phyloP scores from a whole-genome alignment of 2,888 invertebrate genomes.

The Brachypalpus laphriformis region DNA sequence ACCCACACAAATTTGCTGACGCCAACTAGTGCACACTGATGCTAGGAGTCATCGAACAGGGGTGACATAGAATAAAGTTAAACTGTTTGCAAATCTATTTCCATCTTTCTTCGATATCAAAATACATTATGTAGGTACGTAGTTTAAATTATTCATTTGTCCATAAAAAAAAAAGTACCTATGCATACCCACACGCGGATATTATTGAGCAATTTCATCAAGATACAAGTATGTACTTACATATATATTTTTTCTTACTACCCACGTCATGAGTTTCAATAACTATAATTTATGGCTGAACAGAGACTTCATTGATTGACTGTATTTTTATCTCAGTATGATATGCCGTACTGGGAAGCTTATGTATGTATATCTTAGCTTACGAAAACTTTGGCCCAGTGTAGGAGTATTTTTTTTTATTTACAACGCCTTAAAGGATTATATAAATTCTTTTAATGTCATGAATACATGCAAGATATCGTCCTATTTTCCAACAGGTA shows the following conservation, averaged over 20 bases:
- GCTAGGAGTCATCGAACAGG: not conserved
- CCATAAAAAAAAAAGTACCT: not conserved
- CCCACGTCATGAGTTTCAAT: not conserved
- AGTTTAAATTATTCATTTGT: not conserved
- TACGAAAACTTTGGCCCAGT: constrained; percentile 30
- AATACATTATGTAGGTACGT: too few species aligned
- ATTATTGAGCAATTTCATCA: not conserved
- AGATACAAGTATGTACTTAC: not conserved
- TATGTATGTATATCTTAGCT: constrained; percentile 19
- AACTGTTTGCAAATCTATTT: not conserved
- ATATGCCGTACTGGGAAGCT: not conserved
- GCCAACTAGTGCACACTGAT: not conserved
- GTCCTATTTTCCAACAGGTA: constrained; percentile 68
- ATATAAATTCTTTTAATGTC: constrained; percentile 39
- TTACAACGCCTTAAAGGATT: constrained; percentile 35
- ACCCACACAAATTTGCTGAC: constrained; percentile 33
- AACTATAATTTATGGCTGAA: not conserved
- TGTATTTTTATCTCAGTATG: not conserved
- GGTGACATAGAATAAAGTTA: not conserved
- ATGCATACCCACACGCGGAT: not conserved
- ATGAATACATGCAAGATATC: constrained; percentile 35
- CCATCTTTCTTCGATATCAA: not conserved
- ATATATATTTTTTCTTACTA: not conserved
- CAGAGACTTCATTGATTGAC: constrained; percentile 20
- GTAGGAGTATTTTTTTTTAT: constrained; percentile 25